Evolutionary conservation across 2,888 invertebrate species (phyloP), one percentile per base, ranked within the genome.

Genomic region (Cerastoderma edule): DNA sequence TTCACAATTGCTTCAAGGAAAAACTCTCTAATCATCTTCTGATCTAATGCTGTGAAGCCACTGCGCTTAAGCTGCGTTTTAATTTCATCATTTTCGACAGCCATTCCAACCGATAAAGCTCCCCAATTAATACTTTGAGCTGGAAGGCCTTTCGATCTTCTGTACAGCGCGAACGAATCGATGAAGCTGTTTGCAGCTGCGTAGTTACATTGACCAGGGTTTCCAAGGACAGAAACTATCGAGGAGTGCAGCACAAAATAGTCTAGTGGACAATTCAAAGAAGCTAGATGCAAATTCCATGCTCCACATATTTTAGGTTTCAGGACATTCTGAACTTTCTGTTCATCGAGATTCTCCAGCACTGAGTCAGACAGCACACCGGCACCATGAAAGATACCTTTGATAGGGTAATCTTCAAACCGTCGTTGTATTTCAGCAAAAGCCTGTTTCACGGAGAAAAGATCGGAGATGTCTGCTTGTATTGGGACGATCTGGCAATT

Each of bases 41-140:
- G 28, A 27, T 63, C 35, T 10, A 83, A 44, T 6, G 33, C 48
- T 2, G 46, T 13, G 19, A 77, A 70, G 24, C 84, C 84, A 39
- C 67, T 63, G 4, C 24, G 53, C 44, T 65, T 39, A 24, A 84
- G 48, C 10, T 30, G 48, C n/a, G 65, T 53, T 46, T 68, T 65
- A 1, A 71, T 54, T 4, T 24, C 39, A 10, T 53, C 8, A 35
- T 60, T 67, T 35, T 80, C 19, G 24, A 33, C 48, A 13, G 71
- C 72, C 79, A 87, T 80, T 19, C 87, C 87, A 13, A 85, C 32
- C 27, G 72, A 63, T 39, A 87, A 48, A n/a, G 84, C 77, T n/a
- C 87, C 87, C 88, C 88, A 88, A 50, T 87, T 87, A 16, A 88
- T 84, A 35, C 72, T 66, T 69, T 87, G 87, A 5, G 74, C 85